A percentile compares a stretch with the other conserved stretches of the same genome.
Conservation (phyloP, 2,113 vertebrate species). For the Catagonus wagneri region DNA sequence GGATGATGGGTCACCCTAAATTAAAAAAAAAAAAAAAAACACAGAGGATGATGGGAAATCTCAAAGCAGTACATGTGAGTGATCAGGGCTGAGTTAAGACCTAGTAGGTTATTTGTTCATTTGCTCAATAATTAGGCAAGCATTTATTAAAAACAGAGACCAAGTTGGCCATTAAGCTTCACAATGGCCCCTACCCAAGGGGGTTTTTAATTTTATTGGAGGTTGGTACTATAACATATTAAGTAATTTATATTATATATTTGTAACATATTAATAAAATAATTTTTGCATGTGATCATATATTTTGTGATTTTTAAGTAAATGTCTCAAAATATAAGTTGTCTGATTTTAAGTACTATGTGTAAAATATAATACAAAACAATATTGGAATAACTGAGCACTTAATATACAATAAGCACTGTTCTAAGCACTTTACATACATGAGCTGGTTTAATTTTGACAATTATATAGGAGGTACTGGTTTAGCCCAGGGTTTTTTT, state of each 20-base stretch:
- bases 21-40: background rate
- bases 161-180: background rate
- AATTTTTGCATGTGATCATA: background rate
- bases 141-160: conserved; percentile 32
- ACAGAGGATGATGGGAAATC: background rate
- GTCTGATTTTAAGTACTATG: background rate
- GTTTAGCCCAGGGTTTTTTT: too few relatives aligned
- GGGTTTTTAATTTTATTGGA: background rate
- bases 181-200: background rate
- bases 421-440: background rate
- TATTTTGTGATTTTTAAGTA: background rate
- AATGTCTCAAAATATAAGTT: background rate
- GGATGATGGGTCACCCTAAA: background rate
- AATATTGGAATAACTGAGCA: background rate
- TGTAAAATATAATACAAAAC: background rate
- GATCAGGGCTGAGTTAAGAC: background rate
- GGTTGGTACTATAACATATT: background rate
- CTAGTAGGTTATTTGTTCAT: background rate
- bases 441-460: background rate
- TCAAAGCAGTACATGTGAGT: background rate
- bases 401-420: background rate
- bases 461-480: background rate
- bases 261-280: background rate
- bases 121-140: background rate
- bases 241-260: background rate